Evolutionary conservation across 2,113 vertebrate species (phyloP).

Genomic region (Corydoras sp.): DNA sequence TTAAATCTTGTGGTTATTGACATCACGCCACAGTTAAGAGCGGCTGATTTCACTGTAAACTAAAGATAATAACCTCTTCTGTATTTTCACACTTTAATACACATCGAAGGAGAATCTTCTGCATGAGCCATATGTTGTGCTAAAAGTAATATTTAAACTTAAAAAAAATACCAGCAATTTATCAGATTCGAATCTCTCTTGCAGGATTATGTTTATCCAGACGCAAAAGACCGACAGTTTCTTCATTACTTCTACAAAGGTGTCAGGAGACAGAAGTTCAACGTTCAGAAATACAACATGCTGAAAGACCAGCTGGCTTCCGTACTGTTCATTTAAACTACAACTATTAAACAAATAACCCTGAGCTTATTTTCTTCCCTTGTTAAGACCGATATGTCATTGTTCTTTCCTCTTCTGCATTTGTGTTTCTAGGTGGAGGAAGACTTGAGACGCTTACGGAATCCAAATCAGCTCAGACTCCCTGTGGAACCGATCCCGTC

Average conservation of each 20-base stretch:
- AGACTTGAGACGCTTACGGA: conserved; percentile 70
- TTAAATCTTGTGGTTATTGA: no score
- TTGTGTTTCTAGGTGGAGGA: conserved; percentile 69
- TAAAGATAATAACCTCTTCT: no score
- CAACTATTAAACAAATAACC: not conserved
- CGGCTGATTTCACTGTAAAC: no score
- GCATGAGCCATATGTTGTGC: no score
- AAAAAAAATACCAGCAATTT: no score
- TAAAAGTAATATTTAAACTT: no score
- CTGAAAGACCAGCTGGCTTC: conserved; percentile 77
- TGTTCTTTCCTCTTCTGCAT: not conserved
- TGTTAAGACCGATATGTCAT: not conserved
- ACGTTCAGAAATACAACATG: conserved; percentile 78
- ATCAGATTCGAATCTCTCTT: not conserved
- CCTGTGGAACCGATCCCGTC: conserved; percentile 69
- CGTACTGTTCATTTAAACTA: conserved; percentile 56
- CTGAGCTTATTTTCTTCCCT: no score
- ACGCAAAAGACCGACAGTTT: conserved; percentile 74
- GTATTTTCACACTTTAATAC: no score
- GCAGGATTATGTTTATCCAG: conserved; percentile 86
- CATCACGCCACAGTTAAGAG: no score
- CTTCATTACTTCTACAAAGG: conserved; percentile 81
- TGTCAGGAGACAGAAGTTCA: conserved; percentile 71
- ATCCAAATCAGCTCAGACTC: conserved; percentile 66
- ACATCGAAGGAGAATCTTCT: no score